Conservation (phyloP, 2,113 vertebrate species). For the Malurus cyaneus region DNA sequence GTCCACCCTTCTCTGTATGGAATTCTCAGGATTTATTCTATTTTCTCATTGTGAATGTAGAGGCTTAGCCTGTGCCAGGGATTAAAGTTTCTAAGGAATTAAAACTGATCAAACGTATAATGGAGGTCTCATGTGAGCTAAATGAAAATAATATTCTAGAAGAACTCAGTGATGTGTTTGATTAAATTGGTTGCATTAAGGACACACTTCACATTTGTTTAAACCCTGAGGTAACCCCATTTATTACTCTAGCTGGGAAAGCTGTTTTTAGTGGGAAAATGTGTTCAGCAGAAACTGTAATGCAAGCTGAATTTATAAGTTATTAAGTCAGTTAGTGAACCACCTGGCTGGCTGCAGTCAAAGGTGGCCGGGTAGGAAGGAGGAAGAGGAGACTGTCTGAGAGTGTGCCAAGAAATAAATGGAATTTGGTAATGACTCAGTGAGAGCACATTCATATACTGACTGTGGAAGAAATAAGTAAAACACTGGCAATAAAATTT, state of each 20-base stretch:
- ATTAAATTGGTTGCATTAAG: conserved; percentile 52
- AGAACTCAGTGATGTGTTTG: conserved; percentile 49
- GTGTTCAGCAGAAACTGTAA: neutral
- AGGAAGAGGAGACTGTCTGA: neutral
- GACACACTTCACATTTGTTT: conserved; percentile 43
- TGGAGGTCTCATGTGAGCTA: conserved; percentile 2
- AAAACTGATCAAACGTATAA: conserved; percentile 47
- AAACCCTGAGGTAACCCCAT: conserved; percentile 34
- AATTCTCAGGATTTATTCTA: neutral
- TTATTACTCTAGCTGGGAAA: neutral
- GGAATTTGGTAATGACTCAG: neutral
- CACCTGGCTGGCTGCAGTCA: neutral
- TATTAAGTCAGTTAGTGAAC: conserved; percentile 32
- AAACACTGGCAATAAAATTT: neutral
- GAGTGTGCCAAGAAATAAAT: conserved; percentile 27
- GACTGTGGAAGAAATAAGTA: neutral
- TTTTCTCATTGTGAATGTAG: neutral
- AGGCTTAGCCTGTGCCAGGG: neutral
- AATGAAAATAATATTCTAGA: conserved; percentile 46
- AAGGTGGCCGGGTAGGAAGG: neutral
- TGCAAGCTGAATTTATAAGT: conserved; percentile 21
- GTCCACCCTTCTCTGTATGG: neutral
- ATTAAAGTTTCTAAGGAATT: conserved; percentile 47
- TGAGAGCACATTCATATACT: neutral
- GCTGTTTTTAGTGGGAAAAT: neutral